These are phyloP conservation scores for Trachelus troglodyta DNA, from an alignment of 2,888 invertebrate species.

Conservation along the genomic window DNA sequence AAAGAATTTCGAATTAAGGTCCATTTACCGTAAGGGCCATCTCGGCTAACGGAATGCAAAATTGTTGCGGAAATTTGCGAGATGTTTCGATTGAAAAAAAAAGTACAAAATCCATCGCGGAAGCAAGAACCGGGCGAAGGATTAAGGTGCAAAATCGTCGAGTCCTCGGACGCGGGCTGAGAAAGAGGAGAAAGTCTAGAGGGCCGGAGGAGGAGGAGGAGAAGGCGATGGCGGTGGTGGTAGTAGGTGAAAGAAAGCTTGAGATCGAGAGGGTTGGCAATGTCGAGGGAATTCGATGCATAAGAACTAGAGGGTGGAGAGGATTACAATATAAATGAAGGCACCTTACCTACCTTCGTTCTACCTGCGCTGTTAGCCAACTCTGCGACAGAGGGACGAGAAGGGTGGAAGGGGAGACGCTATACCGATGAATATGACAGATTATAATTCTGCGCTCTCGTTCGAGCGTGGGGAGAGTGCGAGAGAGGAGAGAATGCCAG, in stretches of 20 bases:
- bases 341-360: conserved; percentile 35
- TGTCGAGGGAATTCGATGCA: conserved; percentile 43
- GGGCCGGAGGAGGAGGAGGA: conserved; percentile 16
- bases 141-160: too few species aligned
- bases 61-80: too few species aligned
- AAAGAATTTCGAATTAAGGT: too few species aligned
- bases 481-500: conserved; percentile 11
- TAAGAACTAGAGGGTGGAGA: conserved; percentile 48
- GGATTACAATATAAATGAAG: conserved; percentile 57
- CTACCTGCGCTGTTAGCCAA: conserved; percentile 37
- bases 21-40: too few species aligned
- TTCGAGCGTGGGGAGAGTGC: conserved; percentile 15
- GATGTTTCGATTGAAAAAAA: too few species aligned
- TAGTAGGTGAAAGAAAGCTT: too few species aligned
- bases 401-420: conserved; percentile 15
- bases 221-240: too few species aligned
- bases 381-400: conserved; percentile 15
- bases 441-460: conserved; percentile 47
- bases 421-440: conserved; percentile 49
- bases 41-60: too few species aligned
- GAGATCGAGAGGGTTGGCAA: not conserved
- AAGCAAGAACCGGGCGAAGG: too few species aligned
- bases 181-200: not conserved
- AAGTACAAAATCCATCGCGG: too few species aligned
- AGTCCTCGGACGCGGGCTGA: not conserved